Percentiles rank a stretch among this genome's conserved stretches.
Evolutionary conservation across 2,797 vertebrate species (phyloP).

Genomic region (Chrysocyon brachyurus): DNA sequence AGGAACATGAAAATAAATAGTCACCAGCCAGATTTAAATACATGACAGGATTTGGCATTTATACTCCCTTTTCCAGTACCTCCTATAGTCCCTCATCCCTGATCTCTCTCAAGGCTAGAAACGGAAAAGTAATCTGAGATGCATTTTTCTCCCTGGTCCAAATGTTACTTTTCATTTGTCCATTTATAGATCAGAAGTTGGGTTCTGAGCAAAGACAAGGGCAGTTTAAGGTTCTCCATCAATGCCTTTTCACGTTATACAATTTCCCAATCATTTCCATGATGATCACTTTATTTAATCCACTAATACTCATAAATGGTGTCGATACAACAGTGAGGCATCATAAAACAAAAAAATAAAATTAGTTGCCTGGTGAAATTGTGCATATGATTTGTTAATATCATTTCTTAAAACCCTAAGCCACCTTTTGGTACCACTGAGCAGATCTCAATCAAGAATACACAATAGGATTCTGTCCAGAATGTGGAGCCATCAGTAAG

Average conservation of each 20-base stretch:
- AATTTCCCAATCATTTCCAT: background rate
- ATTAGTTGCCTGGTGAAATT: background rate
- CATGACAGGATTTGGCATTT: conserved; percentile 66
- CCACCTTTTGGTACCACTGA: background rate
- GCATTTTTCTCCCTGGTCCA: background rate
- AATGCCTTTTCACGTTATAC: background rate
- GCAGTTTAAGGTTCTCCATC: background rate
- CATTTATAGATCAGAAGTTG: conserved; percentile 51
- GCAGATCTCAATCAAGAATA: background rate
- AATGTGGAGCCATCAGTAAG: background rate
- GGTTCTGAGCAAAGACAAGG: conserved; percentile 50
- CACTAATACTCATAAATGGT: background rate
- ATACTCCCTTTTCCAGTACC: background rate
- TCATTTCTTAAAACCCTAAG: background rate
- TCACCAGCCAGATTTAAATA: conserved; percentile 74
- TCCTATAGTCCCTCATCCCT: background rate
- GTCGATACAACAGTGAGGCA: background rate
- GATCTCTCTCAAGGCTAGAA: conserved; percentile 43
- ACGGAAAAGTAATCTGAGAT: conserved; percentile 5
- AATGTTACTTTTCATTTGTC: conserved; percentile 52
- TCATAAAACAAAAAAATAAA: background rate
- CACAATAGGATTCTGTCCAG: background rate
- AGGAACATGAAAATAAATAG: conserved; percentile 79
- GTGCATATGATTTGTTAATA: background rate
- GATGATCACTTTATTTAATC: background rate